A percentile compares a stretch with the other conserved stretches of the same genome.
These are phyloP conservation scores for Myxocyprinus asiaticus DNA, from an alignment of 2,113 vertebrate genomes.

Conservation along the genomic window DNA sequence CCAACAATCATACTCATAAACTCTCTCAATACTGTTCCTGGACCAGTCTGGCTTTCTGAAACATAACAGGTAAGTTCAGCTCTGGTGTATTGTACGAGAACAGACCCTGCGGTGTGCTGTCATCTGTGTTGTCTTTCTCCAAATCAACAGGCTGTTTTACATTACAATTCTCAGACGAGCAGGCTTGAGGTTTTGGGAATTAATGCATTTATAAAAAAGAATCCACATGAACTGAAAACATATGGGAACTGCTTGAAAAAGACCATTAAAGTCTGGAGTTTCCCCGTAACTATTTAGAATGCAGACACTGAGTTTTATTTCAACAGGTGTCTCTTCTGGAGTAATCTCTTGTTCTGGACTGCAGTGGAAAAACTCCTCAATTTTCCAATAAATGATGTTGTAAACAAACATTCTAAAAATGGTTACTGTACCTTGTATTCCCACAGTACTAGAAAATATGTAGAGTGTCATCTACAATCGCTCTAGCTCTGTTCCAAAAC, in stretches of 20 bases:
- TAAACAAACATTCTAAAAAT: not conserved
- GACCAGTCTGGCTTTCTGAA: not conserved
- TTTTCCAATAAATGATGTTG: not conserved
- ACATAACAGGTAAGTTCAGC: not conserved
- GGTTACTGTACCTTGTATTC: not conserved
- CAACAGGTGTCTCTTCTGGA: not conserved
- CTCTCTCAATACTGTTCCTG: not conserved
- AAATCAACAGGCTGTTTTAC: not conserved
- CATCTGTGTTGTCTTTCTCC: not conserved
- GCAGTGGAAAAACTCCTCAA: not conserved
- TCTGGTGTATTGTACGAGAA: too few species aligned
- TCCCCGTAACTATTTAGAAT: not conserved
- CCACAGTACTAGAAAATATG: not conserved
- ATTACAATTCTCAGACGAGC: conserved; percentile 25
- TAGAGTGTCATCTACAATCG: not conserved
- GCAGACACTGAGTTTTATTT: not conserved
- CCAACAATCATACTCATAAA: not conserved
- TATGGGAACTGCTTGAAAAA: conserved; percentile 6
- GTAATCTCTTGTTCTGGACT: not conserved
- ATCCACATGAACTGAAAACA: conserved; percentile 8
- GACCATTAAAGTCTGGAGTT: conserved; percentile 25
- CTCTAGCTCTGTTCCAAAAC: too few species aligned
- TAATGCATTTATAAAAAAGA: not conserved
- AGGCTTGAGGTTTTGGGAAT: conserved; percentile 5
- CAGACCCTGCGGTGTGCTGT: not conserved